These are phyloP conservation scores for Acestrorhynchus altus DNA, from an alignment of 2,797 vertebrate genomes.

Conservation along the genomic window DNA sequence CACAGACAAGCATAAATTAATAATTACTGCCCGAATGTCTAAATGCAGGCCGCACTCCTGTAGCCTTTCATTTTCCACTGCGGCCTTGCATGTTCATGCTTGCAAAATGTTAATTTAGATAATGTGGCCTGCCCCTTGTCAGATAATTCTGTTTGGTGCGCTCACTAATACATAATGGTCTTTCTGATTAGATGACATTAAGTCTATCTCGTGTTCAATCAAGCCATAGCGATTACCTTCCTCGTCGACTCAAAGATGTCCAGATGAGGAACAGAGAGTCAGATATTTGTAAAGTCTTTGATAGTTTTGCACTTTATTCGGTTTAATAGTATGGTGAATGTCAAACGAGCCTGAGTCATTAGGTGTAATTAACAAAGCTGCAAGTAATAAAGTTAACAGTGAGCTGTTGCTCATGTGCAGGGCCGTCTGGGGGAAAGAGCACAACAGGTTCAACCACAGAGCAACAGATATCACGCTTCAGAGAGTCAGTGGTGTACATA, in stretches of 20 bases:
- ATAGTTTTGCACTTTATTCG: conserved; percentile 57
- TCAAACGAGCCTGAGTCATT: conserved; percentile 56
- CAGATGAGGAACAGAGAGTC: conserved; percentile 70
- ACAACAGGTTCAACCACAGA: neutral
- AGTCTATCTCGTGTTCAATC: conserved; percentile 93
- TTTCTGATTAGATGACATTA: conserved; percentile 98
- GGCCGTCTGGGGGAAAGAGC: conserved; percentile 1
- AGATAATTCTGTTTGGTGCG: conserved; percentile 95
- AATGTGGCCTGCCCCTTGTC: conserved; percentile 95
- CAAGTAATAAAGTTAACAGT: conserved; percentile 35
- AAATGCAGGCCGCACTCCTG: conserved; percentile 90
- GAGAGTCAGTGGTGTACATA: too few species aligned
- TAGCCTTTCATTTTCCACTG: conserved; percentile 86
- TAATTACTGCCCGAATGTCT: conserved; percentile 99
- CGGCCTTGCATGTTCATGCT: conserved; percentile 94
- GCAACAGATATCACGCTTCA: too few species aligned
- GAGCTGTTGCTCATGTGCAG: neutral
- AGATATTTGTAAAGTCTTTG: conserved; percentile 59
- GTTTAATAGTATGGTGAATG: conserved; percentile 60
- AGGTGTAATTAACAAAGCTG: conserved; percentile 49
- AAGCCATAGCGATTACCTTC: conserved; percentile 83
- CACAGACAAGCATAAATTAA: conserved; percentile 99
- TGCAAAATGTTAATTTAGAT: conserved; percentile 99
- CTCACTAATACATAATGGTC: conserved; percentile 98
- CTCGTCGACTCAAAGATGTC: conserved; percentile 68